Evolutionary conservation across 64 coral and sea anemone species (phyloP).

Genomic region (Catalaphyllia jardinei): DNA sequence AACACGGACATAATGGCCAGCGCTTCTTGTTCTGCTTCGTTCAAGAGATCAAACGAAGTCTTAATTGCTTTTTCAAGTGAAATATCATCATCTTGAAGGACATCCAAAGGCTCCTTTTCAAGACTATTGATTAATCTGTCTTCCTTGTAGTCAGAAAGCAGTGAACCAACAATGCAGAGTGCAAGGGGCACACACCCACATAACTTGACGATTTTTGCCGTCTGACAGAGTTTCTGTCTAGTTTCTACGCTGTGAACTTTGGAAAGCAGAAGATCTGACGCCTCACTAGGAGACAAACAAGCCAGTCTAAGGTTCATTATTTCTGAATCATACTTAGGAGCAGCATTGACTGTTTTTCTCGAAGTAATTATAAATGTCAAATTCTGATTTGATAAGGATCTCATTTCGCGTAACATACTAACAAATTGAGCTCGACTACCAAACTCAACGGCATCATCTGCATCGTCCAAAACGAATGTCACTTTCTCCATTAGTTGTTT

Average conservation of each 20-base stretch:
- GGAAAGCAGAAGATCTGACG: not conserved
- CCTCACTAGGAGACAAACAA: not conserved
- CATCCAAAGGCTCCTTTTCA: slow-evolving; percentile 15
- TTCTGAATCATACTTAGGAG: not conserved
- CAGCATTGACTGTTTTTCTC: not conserved
- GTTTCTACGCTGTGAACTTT: not conserved
- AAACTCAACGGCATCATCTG: slow-evolving; percentile 28
- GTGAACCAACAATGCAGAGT: slow-evolving; percentile 55
- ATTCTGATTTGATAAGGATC: slow-evolving; percentile 17
- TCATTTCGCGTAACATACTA: slow-evolving; percentile 38
- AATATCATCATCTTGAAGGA: slow-evolving; percentile 12
- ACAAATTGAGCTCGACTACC: slow-evolving; percentile 16
- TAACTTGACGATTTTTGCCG: slow-evolving; percentile 11
- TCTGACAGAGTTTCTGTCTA: not conserved
- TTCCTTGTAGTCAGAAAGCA: slow-evolving; percentile 25
- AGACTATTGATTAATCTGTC: slow-evolving; percentile 23
- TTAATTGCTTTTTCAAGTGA: slow-evolving; percentile 36
- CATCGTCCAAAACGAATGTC: slow-evolving; percentile 56
- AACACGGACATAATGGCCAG: slow-evolving; percentile 52
- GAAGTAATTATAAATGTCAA: slow-evolving; percentile 63
- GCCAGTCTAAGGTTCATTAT: not conserved
- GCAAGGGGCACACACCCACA: slow-evolving; percentile 60
- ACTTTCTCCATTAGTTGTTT: slow-evolving; percentile 3
- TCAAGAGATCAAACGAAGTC: slow-evolving; percentile 43
- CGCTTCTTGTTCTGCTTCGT: not conserved